These are phyloP conservation scores for Leucoma salicis DNA, from an alignment of 2,888 invertebrate species.

Conservation along the genomic window DNA sequence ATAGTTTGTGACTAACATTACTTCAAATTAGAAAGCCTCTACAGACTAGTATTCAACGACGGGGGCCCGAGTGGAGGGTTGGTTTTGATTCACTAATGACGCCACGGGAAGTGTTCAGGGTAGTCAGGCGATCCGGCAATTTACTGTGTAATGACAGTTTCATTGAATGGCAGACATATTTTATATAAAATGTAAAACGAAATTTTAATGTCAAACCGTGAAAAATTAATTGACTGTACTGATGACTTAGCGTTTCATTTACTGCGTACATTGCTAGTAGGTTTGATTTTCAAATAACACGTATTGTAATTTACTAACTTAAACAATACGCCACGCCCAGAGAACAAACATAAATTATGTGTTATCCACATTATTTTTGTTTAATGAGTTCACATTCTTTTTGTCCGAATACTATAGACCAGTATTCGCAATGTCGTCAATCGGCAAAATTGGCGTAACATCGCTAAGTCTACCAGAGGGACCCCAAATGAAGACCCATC, in stretches of 20 bases:
- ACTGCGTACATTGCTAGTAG: too few species aligned
- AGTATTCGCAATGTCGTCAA: conserved; percentile 23
- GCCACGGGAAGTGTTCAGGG: conserved; percentile 24
- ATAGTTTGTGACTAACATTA: not conserved
- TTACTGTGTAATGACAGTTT: conserved; percentile 26
- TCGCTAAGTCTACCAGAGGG: too few species aligned
- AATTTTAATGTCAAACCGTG: conserved; percentile 1
- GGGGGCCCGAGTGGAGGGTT: not conserved
- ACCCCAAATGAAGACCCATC: too few species aligned
- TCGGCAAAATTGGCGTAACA: too few species aligned
- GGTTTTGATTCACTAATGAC: conserved; percentile 34
- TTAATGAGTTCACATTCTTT: too few species aligned
- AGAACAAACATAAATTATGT: too few species aligned
- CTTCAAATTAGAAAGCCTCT: not conserved
- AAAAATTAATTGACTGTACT: not conserved
- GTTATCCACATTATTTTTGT: too few species aligned
- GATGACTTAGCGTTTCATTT: not conserved
- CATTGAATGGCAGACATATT: not conserved
- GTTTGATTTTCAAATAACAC: too few species aligned
- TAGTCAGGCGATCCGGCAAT: conserved; percentile 18
- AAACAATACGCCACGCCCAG: too few species aligned
- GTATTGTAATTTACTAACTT: too few species aligned
- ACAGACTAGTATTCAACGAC: conserved; percentile 10
- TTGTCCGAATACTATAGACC: too few species aligned
- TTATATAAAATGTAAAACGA: conserved; percentile 9